Evolutionary conservation across 2,888 invertebrate species (phyloP).

Genomic region (Chymomyza caudatula): DNA sequence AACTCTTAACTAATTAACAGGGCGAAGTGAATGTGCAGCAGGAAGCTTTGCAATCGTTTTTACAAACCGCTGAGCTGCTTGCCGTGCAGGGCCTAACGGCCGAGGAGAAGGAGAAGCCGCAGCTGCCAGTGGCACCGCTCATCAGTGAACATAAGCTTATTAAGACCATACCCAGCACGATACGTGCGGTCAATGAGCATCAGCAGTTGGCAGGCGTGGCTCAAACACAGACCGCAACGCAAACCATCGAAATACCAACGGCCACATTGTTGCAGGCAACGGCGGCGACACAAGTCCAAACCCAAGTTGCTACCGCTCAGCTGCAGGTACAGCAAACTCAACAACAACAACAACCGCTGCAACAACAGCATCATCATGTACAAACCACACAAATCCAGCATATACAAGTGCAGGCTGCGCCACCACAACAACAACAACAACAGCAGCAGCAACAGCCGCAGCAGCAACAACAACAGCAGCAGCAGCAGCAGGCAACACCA

Average conservation of each 20-base stretch:
- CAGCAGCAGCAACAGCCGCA: constrained; percentile 46
- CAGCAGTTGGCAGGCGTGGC: constrained; percentile 50
- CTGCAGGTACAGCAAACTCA: constrained; percentile 49
- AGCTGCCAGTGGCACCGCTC: constrained; percentile 64
- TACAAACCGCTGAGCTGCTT: constrained; percentile 87
- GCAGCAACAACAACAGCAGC: constrained; percentile 51
- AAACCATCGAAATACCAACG: constrained; percentile 75
- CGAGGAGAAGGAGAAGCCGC: constrained; percentile 77
- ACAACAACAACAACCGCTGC: constrained; percentile 47
- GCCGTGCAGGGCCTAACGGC: constrained; percentile 87
- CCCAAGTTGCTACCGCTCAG: constrained; percentile 56
- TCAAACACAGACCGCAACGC: constrained; percentile 66
- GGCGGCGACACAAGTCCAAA: constrained; percentile 51
- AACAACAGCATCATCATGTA: constrained; percentile 68
- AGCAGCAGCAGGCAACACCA: constrained; percentile 50
- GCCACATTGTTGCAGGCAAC: constrained; percentile 70
- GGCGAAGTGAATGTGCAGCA: constrained; percentile 90
- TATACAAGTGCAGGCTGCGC: constrained; percentile 71
- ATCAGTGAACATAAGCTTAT: constrained; percentile 76
- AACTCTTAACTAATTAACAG: constrained; percentile 52
- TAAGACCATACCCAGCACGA: constrained; percentile 77
- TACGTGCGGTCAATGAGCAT: constrained; percentile 73
- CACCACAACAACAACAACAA: constrained; percentile 53
- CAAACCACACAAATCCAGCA: constrained; percentile 74
- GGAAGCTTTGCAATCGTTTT: constrained; percentile 87